These are phyloP conservation scores for Calliphora vomitoria DNA, from an alignment of 2,888 invertebrate species.

Conservation along the genomic window DNA sequence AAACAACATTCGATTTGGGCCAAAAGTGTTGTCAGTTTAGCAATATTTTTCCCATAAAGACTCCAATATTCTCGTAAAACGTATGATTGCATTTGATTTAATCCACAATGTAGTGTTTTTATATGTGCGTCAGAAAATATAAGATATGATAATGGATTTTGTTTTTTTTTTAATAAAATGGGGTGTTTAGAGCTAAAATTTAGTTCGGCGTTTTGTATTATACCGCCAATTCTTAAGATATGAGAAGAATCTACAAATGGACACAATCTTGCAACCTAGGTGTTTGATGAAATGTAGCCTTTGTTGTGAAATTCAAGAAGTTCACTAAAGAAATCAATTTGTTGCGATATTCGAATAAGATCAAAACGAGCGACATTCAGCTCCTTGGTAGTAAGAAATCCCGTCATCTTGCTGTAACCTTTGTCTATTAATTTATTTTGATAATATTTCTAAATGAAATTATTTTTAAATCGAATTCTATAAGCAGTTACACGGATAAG, in stretches of 20 bases:
- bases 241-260: constrained; percentile 44
- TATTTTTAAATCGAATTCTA: constrained; percentile 13
- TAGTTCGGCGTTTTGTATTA: constrained; percentile 45
- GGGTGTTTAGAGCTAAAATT: constrained; percentile 46
- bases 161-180: constrained; percentile 53
- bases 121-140: constrained; percentile 54
- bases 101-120: constrained; percentile 60
- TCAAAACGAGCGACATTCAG: too few species aligned
- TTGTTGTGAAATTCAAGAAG: not conserved
- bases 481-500: constrained; percentile 25
- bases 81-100: constrained; percentile 54
- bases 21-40: constrained; percentile 70
- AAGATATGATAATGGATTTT: constrained; percentile 59
- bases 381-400: constrained; percentile 15
- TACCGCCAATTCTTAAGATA: constrained; percentile 60
- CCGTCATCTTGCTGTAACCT: constrained; percentile 18
- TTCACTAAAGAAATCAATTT: constrained; percentile 30
- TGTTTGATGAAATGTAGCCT: not conserved
- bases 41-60: constrained; percentile 32
- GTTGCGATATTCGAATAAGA: constrained; percentile 24
- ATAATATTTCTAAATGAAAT: not conserved
- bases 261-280: not conserved
- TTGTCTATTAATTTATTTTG: not conserved
- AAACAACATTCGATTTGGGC: too few species aligned
- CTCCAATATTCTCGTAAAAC: constrained; percentile 62